A percentile compares a stretch with the other conserved stretches of the same genome.
Conservation (phyloP, 2,888 invertebrate species). For the Xylophagus ater region DNA sequence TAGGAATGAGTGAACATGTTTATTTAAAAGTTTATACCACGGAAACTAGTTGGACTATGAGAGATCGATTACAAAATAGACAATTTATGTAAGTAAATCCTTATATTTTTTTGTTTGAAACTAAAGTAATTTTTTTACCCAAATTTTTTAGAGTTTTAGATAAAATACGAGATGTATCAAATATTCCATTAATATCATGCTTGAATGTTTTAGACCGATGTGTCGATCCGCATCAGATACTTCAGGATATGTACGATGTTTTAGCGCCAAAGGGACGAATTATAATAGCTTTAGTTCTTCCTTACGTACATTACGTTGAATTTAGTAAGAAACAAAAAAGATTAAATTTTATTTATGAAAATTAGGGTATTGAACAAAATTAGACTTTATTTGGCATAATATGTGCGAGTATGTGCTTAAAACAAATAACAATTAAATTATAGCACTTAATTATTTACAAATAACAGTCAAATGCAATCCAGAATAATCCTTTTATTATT, state of each 20-base stretch:
- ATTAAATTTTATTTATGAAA: no score
- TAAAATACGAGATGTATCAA: slow-evolving; percentile 29
- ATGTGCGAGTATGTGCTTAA: no score
- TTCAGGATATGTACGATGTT: slow-evolving; percentile 60
- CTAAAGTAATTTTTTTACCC: slow-evolving; percentile 5
- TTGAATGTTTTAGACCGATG: slow-evolving; percentile 92
- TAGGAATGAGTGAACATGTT: slow-evolving; percentile 55
- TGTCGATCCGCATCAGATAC: slow-evolving; percentile 66
- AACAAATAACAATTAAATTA: no score
- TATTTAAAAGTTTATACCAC: slow-evolving; percentile 72
- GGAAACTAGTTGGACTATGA: slow-evolving; percentile 86
- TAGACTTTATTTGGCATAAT: no score
- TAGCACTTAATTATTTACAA: no score
- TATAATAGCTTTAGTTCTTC: slow-evolving; percentile 84
- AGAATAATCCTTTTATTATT: no score
- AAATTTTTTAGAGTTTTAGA: slow-evolving; percentile 31
- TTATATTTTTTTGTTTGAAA: neutral
- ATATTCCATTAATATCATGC: slow-evolving; percentile 45
- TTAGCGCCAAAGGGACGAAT: slow-evolving; percentile 64
- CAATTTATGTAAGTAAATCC: slow-evolving; percentile 58
- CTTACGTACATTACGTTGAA: slow-evolving; percentile 92
- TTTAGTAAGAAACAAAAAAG: no score
- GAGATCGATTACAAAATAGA: slow-evolving; percentile 59
- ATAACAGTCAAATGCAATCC: no score
- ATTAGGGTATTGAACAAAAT: no score